Evolutionary conservation across 2,113 vertebrate species (phyloP).

Genomic region (Drymodes brunneopygia): DNA sequence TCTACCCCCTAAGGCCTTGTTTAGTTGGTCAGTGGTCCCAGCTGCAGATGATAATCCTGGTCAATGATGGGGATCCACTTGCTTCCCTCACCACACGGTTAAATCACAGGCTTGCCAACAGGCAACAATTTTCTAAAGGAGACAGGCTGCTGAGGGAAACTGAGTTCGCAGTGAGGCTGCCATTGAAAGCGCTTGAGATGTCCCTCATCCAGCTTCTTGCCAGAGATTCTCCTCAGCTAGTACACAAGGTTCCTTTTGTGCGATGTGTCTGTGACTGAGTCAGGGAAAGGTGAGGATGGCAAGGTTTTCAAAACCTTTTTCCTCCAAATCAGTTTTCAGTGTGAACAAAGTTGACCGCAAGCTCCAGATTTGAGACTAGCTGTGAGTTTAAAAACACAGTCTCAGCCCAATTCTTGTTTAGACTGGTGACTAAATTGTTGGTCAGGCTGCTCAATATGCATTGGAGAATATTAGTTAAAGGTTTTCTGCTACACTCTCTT

Average conservation of each 20-base stretch:
- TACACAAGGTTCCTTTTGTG: rapidly evolving
- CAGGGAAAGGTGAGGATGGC: background rate
- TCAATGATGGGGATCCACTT: background rate
- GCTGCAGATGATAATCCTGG: background rate
- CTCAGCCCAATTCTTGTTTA: background rate
- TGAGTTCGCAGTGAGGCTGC: background rate
- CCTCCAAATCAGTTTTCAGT: background rate
- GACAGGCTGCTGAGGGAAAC: background rate
- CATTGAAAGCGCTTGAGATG: background rate
- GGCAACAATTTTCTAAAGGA: background rate
- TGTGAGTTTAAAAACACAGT: background rate
- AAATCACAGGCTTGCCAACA: background rate
- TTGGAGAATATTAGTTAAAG: background rate
- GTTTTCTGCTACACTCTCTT: background rate
- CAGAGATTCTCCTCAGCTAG: background rate
- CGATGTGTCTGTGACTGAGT: background rate
- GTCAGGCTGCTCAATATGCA: background rate
- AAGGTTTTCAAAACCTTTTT: background rate
- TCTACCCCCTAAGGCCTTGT: too few relatives aligned
- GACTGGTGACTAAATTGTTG: background rate
- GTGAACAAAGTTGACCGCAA: background rate
- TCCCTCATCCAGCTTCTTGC: background rate
- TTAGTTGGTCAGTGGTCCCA: rapidly evolving
- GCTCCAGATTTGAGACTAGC: background rate
- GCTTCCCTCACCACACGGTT: rapidly evolving